These are phyloP conservation scores for Phoeniculus purpureus DNA, from an alignment of 2,797 vertebrate species.

Conservation along the genomic window DNA sequence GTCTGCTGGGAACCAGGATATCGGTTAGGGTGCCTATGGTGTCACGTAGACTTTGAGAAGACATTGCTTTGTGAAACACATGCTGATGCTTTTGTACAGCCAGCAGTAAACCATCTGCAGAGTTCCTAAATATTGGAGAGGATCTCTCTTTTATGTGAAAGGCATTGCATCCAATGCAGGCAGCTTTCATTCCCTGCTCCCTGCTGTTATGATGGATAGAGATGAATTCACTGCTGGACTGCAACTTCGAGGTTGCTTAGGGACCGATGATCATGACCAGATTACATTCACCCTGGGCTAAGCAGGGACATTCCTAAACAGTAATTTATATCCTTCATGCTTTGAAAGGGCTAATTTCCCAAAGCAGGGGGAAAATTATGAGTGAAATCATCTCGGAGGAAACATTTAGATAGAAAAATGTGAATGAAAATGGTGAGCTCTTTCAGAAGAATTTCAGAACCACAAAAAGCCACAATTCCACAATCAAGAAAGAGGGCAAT, in stretches of 20 bases:
- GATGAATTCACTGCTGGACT: slow-evolving; percentile 43
- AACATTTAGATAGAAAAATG: slow-evolving; percentile 68
- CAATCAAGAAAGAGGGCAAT: slow-evolving; percentile 60
- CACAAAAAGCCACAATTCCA: slow-evolving; percentile 63
- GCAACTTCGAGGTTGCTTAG: slow-evolving; percentile 53
- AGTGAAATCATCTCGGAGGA: slow-evolving; percentile 61
- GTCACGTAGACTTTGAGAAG: background rate
- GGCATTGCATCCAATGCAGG: background rate
- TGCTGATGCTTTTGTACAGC: background rate
- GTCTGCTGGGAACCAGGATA: background rate
- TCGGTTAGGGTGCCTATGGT: background rate
- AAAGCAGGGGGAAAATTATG: slow-evolving; percentile 62
- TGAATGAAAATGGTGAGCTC: slow-evolving; percentile 68
- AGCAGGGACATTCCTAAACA: slow-evolving; percentile 60
- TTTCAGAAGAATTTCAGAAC: slow-evolving; percentile 67
- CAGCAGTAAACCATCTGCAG: background rate
- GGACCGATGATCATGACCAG: slow-evolving; percentile 51
- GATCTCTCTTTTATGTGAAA: background rate
- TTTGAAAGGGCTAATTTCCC: slow-evolving; percentile 67
- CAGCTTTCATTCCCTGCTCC: background rate
- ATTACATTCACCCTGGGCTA: slow-evolving; percentile 57
- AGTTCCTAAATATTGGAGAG: background rate
- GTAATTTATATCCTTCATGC: slow-evolving; percentile 66
- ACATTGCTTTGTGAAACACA: background rate
- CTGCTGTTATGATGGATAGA: slow-evolving; percentile 1